Base-by-base conservation (phyloP, 2,888 invertebrate genomes). In the Bombylius major region DNA sequence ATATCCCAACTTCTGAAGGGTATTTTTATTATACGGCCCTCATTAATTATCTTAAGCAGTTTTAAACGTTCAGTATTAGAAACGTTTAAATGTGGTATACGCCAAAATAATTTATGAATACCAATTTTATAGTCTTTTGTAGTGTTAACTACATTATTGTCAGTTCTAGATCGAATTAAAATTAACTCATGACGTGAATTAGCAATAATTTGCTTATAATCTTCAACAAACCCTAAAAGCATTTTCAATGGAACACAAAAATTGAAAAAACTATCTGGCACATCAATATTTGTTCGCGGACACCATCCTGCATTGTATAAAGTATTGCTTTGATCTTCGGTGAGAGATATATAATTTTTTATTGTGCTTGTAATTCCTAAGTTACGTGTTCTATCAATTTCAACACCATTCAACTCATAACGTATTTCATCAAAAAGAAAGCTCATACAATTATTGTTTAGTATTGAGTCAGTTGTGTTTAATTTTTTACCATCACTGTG, bases 111-210 rank as follows among this genome's bases (percentile, higher is more conserved):
- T 58, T 65, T 64, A 12, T 46, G 53, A 42, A 62, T 56, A 14
- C 52, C 54, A 12, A 56, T 50, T 50, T 52, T 53, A 32, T 55
- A 55, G 42, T 48, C 44, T 33, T 48, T 52, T 8, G 14, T 8
- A 45, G 57, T 42, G 33, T 49, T 50, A 32, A 56, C 42, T 23
- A 51, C 46, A 54, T 58, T 53, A 13, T 51, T 33, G 53, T 60
- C 56, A 4, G 47, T 52, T 56, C 57, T 58, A 23, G 57, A 52
- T 44, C 56, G 53, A 49, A 61, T 33, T 44, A 62, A 51, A 45
- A 62, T 62, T 12, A 62, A 51, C 49, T 73, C 71, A 65, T 72
- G 70, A 63, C 68, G 48, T 53, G 64, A 64, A 60, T 71, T 72
- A 4, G 70, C 56, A 42, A 70, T 61, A 54, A 70, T 66, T 62